phyloP scores from a whole-genome alignment of 2,113 vertebrate species.

The Zapus hudsonius region DNA sequence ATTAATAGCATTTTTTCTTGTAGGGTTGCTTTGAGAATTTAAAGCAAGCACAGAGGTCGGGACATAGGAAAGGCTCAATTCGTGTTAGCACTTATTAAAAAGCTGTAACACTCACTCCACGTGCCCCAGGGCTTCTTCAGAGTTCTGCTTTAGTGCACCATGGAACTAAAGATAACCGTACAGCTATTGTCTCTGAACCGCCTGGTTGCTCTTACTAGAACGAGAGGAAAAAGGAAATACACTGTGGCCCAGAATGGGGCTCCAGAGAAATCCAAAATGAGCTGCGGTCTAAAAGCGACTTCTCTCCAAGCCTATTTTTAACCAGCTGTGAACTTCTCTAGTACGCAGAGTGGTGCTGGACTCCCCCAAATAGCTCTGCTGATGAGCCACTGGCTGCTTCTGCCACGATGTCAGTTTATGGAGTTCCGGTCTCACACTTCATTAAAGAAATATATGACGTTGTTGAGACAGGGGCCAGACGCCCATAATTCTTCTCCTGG shows the following conservation, averaged over 20 bases:
- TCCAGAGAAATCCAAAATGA: slow-evolving; percentile 82
- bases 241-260: slow-evolving; percentile 73
- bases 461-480: slow-evolving; percentile 78
- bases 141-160: slow-evolving; percentile 70
- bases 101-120: slow-evolving; percentile 5
- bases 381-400: slow-evolving; percentile 79
- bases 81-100: slow-evolving; percentile 43
- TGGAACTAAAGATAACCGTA: slow-evolving; percentile 73
- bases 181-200: slow-evolving; percentile 51
- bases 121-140: slow-evolving; percentile 33
- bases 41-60: slow-evolving; percentile 40
- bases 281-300: slow-evolving; percentile 81
- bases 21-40: not conserved
- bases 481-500: slow-evolving; percentile 79
- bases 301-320: slow-evolving; percentile 86
- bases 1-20: not conserved
- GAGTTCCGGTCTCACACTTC: slow-evolving; percentile 84
- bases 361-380: slow-evolving; percentile 84
- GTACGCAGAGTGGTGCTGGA: slow-evolving; percentile 80
- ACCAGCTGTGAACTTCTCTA: slow-evolving; percentile 85
- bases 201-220: slow-evolving; percentile 69
- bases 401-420: slow-evolving; percentile 87
- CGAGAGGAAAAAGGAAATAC: slow-evolving; percentile 77
- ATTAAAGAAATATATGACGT: slow-evolving; percentile 82
- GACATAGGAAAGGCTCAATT: not conserved